These are phyloP conservation scores for Sebastiscus tertius DNA, from an alignment of 2,797 vertebrate genomes.

Conservation along the genomic window DNA sequence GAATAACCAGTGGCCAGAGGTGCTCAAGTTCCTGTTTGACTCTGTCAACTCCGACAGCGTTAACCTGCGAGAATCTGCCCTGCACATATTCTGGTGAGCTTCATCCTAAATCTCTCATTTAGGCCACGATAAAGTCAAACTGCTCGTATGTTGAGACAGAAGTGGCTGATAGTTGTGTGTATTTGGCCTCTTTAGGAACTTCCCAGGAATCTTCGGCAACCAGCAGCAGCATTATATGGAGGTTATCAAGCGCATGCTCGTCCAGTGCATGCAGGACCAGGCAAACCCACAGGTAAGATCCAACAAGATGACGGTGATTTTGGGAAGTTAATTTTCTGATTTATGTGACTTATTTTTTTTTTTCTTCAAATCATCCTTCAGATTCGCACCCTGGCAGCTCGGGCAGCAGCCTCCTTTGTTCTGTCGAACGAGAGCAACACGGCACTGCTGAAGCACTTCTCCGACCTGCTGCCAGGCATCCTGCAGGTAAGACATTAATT, in stretches of 20 bases:
- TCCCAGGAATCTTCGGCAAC: slow-evolving; percentile 98
- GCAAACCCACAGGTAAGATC: slow-evolving; percentile 89
- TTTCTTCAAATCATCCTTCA: slow-evolving; percentile 43
- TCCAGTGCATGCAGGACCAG: slow-evolving; percentile 99
- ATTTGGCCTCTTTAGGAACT: slow-evolving; percentile 86
- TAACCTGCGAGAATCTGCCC: slow-evolving; percentile 91
- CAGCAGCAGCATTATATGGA: slow-evolving; percentile 99
- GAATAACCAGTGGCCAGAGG: slow-evolving; percentile 98
- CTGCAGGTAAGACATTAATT: slow-evolving; percentile 86
- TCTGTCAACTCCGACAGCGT: slow-evolving; percentile 95
- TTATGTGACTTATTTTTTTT: background rate
- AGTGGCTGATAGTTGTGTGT: background rate
- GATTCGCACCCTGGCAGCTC: slow-evolving; percentile 93
- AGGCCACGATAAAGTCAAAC: too few relatives aligned
- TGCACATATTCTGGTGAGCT: slow-evolving; percentile 97
- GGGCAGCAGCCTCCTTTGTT: slow-evolving; percentile 94
- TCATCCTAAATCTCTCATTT: background rate
- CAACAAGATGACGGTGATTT: accelerated
- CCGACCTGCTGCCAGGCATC: slow-evolving; percentile 94
- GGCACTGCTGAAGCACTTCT: slow-evolving; percentile 94
- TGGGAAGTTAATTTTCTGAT: accelerated
- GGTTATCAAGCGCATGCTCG: slow-evolving; percentile 98
- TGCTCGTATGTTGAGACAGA: accelerated
- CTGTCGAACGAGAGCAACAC: slow-evolving; percentile 95
- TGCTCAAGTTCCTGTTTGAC: slow-evolving; percentile 97